Base-by-base conservation (phyloP, 2,888 invertebrate species). In the Acholoe squamosa region DNA sequence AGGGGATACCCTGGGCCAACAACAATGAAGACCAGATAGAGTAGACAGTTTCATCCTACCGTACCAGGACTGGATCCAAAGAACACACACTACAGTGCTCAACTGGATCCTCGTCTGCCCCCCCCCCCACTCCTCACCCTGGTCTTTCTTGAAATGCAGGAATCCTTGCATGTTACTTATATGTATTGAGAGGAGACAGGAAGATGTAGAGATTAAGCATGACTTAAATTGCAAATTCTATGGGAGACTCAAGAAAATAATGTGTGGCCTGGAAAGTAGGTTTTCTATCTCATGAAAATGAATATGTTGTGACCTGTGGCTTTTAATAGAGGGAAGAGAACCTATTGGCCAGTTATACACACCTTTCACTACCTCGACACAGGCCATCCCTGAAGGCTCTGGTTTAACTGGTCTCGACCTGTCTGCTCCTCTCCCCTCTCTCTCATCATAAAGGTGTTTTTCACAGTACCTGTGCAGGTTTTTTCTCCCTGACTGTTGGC, bases 51-150 rank as follows among this genome's bases (percentile, higher is more conserved):
- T 5, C 71, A 71, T 16, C 51, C 34, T 7, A 51, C 22, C 51
- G 43, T 43, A 31, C 84, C 34, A 0, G 19, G 14, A n/a, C 84
- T 22, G 43, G 84, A 84, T 84, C 84, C 84, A 84, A 51, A 84
- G n/a, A 33, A 12, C 19, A 84, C 51, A 84, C 84, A 84, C 51
- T 14, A 25, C 84, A 84, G 7, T 43, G 7, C 84, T 84, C 43
- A 22, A 14, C 43, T 16, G 84, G 84, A 33, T 84, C 84, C 84
- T 10, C 5, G 10, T 33, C 22, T 43, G 43, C 16, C 5, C n/a
- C 10, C 16, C 22, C n/a, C 16, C 5, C 51, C 51, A 3, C 51
- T 34, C 77, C 77, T 31, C 33, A 25, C 34, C 77, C 25, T n/a
- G n/a, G 16, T n/a, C 80, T 43, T 14, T 31, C 80, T n/a, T n/a